Percentiles rank a stretch among this genome's conserved stretches.
These are phyloP conservation scores for Onychomys arenicola DNA, from an alignment of 2,797 vertebrate genomes.

Conservation along the genomic window DNA sequence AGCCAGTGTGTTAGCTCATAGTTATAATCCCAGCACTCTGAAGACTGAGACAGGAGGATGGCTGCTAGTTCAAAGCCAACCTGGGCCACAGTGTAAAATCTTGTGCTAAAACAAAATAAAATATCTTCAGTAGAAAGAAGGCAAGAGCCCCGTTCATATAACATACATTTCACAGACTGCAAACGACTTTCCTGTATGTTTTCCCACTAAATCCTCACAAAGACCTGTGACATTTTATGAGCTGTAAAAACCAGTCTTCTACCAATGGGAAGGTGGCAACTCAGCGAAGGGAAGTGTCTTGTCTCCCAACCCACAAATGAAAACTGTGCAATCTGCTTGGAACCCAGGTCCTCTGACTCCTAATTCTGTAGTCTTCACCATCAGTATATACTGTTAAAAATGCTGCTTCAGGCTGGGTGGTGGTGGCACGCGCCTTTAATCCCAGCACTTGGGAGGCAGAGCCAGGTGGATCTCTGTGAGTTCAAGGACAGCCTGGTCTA, in stretches of 20 bases:
- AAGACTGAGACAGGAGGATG: not conserved
- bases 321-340: slow-evolving; percentile 40
- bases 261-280: not conserved
- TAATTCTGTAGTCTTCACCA: slow-evolving; percentile 11
- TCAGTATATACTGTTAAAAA: slow-evolving; percentile 53
- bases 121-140: slow-evolving; percentile 4
- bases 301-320: not conserved
- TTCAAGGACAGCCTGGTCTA: too few species aligned
- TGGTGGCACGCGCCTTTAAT: too few species aligned
- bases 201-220: slow-evolving; percentile 31
- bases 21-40: not conserved
- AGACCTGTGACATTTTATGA: not conserved
- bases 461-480: too few species aligned
- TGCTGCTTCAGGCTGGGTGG: not conserved
- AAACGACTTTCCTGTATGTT: not conserved
- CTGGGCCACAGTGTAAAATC: not conserved
- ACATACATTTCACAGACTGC: not conserved
- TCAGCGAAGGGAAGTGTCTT: slow-evolving; percentile 27
- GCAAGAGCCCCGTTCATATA: not conserved
- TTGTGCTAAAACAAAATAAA: not conserved
- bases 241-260: not conserved
- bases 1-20: not conserved
- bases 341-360: slow-evolving; percentile 10
- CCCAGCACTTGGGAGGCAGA: too few species aligned
- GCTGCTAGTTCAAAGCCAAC: not conserved